Percentiles rank a stretch among this genome's conserved stretches.
Conservation (phyloP, 2,888 invertebrate genomes). For the Phoronis australis region DNA sequence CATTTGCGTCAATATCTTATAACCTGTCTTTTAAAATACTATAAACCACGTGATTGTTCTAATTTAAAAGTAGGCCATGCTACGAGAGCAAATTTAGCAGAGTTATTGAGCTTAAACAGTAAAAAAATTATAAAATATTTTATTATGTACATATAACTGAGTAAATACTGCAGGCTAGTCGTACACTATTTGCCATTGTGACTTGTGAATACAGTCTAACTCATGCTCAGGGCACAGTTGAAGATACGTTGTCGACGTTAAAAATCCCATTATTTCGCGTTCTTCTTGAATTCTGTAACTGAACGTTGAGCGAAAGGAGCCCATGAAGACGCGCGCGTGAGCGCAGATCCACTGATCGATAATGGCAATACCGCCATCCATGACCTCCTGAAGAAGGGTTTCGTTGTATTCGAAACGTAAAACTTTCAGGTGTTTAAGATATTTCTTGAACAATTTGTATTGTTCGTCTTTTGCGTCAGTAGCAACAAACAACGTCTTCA, state of each 20-base stretch:
- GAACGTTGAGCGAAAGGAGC: conserved; percentile 92
- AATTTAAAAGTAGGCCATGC: no score
- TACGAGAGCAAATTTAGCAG: no score
- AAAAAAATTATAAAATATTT: no score
- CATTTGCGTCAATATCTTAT: no score
- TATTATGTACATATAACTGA: no score
- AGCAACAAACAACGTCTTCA: conserved; percentile 71
- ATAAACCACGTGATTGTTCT: no score
- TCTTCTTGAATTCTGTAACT: conserved; percentile 96
- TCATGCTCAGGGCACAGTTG: conserved; percentile 66
- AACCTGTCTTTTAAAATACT: no score
- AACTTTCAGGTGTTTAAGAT: conserved; percentile 50
- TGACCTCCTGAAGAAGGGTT: conserved; percentile 51
- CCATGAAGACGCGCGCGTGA: conserved; percentile 78
- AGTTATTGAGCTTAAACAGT: no score
- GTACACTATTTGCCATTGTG: conserved; percentile 62
- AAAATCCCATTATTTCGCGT: conserved; percentile 87
- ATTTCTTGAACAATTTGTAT: conserved; percentile 52
- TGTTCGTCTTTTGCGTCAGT: conserved; percentile 70
- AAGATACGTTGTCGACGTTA: conserved; percentile 77
- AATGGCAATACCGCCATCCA: conserved; percentile 84
- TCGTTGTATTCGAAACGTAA: conserved; percentile 30
- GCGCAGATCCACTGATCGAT: conserved; percentile 95
- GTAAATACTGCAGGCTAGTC: no score
- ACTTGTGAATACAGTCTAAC: conserved; percentile 69